Base-by-base conservation (phyloP, 1,140 invertebrate species). In the Daktulosphaira vitifoliae region DNA sequence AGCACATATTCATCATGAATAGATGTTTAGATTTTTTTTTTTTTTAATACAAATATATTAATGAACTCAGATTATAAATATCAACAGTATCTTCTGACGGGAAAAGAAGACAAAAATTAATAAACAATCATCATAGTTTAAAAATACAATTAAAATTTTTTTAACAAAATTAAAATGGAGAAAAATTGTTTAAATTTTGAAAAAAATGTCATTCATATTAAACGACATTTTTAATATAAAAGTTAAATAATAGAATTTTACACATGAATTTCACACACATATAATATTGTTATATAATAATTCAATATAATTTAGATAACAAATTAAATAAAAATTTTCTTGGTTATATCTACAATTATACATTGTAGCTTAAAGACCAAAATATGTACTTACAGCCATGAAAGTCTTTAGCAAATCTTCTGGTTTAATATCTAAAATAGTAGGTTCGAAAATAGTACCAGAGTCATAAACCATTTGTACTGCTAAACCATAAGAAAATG, bases 401-500 rank as follows among this genome's bases (percentile, higher is more conserved):
- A 99, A 98, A 72, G 88, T 91, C 49, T 82, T 82, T 23, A 89
- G 81, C 18, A 99, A 78, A 77, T 98, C 95, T 75, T 97, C 94
- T 33, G 92, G 89, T 71, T 96, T 98, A 76, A 99, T 98, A 79
- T 99, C 96, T 69, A 99, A 79, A 73, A 99, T 95, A 67, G 88
- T 87, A 6, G 96, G 96, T 9, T 90, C 88, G 76, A 98, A 99
- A 72, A 98, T 89, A 69, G 94, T 96, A 66, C 97, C 96, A 72
- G 93, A 96, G 76, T 99, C 96, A 73, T 98, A 99, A 1, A 99
- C 95, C 84, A 89, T 88, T 75, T 89, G 84, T 65, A 99, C 91
- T 16, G 90, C 78, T 70, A 99, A 82, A 81, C 97, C 96, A 74
- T 99, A 99, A 39, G 93, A 95, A 81, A 99, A 99, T 37, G 97